These are phyloP conservation scores for Leptoclinus maculatus DNA, from an alignment of 2,797 vertebrate species.

Conservation along the genomic window DNA sequence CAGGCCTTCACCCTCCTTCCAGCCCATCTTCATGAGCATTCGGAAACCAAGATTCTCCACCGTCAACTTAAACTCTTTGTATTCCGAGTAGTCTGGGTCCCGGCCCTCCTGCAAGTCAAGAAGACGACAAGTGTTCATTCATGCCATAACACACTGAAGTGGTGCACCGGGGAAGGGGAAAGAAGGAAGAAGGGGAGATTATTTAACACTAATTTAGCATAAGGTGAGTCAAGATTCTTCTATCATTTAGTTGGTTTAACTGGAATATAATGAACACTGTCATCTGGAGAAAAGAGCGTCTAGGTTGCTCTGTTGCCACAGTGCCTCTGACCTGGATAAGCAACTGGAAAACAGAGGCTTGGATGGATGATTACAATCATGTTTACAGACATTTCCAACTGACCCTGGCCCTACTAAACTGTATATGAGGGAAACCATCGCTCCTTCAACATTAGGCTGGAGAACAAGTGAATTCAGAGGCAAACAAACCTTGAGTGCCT, in stretches of 20 bases:
- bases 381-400: conserved; percentile 40
- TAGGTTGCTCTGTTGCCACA: conserved; percentile 7
- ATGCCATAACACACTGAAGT: not conserved
- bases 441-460: not conserved
- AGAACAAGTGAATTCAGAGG: conserved; percentile 1
- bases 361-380: conserved; percentile 31
- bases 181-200: not conserved
- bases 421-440: not conserved
- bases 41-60: conserved; percentile 99
- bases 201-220: not conserved
- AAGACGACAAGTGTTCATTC: conserved; percentile 25
- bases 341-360: conserved; percentile 38
- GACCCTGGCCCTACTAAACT: conserved; percentile 11
- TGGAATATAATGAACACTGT: not conserved
- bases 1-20: conserved; percentile 97
- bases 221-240: not conserved
- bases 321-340: conserved; percentile 35
- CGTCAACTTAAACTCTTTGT: conserved; percentile 98
- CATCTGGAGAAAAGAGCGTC: not conserved
- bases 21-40: conserved; percentile 99
- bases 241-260: conserved; percentile 1
- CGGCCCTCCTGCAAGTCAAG: conserved; percentile 90
- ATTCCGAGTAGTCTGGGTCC: conserved; percentile 97
- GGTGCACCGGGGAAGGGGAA: not conserved
- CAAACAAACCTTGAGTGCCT: conserved; percentile 92